Percentiles rank a stretch among this genome's conserved stretches.
Evolutionary conservation across 92 coral and sea anemone species (phyloP).

Genomic region (Chrysogorgia sp.): DNA sequence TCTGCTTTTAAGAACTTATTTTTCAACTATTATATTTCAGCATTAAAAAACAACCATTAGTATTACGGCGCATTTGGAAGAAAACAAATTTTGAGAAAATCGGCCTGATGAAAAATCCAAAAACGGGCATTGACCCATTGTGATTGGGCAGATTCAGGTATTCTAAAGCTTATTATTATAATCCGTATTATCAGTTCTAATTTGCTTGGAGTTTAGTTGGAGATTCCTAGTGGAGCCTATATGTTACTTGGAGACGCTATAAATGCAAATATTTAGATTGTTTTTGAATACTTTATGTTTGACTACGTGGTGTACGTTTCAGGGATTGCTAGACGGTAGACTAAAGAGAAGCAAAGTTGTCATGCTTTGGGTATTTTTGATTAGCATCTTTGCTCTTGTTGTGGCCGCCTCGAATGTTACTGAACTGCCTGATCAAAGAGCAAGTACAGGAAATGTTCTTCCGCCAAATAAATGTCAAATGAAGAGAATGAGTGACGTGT

Average conservation of each 20-base stretch:
- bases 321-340: background rate
- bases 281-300: background rate
- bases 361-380: conserved; percentile 16
- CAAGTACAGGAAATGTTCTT: no score
- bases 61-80: no score
- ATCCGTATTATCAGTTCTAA: background rate
- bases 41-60: no score
- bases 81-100: background rate
- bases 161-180: background rate
- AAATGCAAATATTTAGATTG: background rate
- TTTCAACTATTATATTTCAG: no score
- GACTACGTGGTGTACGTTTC: background rate
- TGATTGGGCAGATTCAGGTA: background rate
- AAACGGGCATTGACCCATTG: background rate
- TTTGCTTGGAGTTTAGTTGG: background rate
- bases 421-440: no score
- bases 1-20: no score
- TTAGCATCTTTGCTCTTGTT: background rate
- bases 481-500: background rate
- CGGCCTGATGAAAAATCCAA: background rate
- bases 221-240: background rate
- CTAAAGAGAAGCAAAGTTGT: background rate
- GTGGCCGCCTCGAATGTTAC: background rate
- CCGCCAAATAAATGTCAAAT: conserved; percentile 2
- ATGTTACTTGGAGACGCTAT: conserved; percentile 30